Base-by-base conservation (phyloP, 2,888 invertebrate genomes). In the Sicus ferrugineus region DNA sequence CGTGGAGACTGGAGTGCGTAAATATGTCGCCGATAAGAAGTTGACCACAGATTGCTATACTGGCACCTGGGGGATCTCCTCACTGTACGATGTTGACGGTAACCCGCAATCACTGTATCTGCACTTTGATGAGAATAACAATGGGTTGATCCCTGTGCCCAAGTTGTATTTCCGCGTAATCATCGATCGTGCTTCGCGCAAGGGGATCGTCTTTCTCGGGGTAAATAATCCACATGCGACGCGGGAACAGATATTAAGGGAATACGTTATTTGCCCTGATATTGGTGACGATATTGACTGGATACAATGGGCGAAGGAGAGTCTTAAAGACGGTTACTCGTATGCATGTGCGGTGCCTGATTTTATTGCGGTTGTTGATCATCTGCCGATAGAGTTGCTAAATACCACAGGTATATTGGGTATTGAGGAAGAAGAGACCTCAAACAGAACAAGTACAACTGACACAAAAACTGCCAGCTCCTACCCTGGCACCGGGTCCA, bases 111-210 rank as follows among this genome's bases (percentile, higher is more conserved):
- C 80, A n/a, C 74, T 87, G 11, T 85, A 83, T 70, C 77, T 87
- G 2, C 76, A 78, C 71, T 78, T 79, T 28, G 80, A 84, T 68
- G 77, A 73, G 23, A 78, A 81, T 30, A 77, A 79, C 19, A 79
- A 80, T 65, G 82, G 77, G 2, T 80, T 81, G 52, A 76, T 89
- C 30, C 88, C 89, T 1, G 87, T 88, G 7, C 89, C 89, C 2
- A 84, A 83, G 73, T 67, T 88, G 11, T 88, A 84, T 73, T 90
- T 88, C 86, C 89, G 89, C 77, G 84, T 89, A 0, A 77, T 89
- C 2, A 85, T 88, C 67, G 86, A 89, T 72, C 82, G 84, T 0
- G 72, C 58, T 0, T 76, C 74, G 26, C 77, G 82, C 6, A 78
- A 81, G 19, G 89, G 88, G 0, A 81, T 88, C n/a, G 89, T 86